Percentiles rank a stretch among this genome's conserved stretches.
phyloP scores from a whole-genome alignment of 2,888 invertebrate species.

The Masnerella sp. region DNA sequence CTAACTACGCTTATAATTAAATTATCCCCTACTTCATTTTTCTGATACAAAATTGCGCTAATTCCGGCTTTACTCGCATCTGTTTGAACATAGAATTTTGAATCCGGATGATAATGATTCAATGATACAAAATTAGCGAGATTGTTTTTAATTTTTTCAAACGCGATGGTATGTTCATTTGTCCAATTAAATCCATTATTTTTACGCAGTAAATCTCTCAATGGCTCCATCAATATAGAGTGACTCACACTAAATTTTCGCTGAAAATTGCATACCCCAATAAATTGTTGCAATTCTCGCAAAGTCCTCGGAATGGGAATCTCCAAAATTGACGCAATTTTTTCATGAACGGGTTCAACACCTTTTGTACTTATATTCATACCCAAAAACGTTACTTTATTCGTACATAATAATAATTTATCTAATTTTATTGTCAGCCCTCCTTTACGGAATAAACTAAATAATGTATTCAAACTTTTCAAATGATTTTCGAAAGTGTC shows the following conservation, averaged over 20 bases:
- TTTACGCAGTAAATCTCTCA: slow-evolving; percentile 4
- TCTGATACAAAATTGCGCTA: slow-evolving; percentile 18
- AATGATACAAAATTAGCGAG: not conserved
- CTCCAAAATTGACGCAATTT: slow-evolving; percentile 3
- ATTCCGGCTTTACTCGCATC: slow-evolving; percentile 7
- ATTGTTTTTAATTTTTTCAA: slow-evolving; percentile 7
- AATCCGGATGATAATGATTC: not conserved
- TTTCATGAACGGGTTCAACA: not conserved
- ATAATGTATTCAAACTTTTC: slow-evolving; percentile 4
- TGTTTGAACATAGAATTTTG: not conserved
- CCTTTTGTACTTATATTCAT: slow-evolving; percentile 4
- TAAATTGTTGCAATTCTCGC: not conserved
- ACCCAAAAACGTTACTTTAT: slow-evolving; percentile 10
- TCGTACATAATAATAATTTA: slow-evolving; percentile 18
- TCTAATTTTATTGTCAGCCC: slow-evolving; percentile 21
- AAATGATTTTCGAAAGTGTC: no score
- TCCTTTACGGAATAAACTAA: not conserved
- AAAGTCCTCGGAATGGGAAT: not conserved
- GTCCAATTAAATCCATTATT: slow-evolving; percentile 13
- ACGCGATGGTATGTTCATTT: slow-evolving; percentile 3
- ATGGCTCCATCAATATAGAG: not conserved
- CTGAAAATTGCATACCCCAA: slow-evolving; percentile 8
- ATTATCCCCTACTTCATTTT: not conserved
- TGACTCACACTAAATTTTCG: slow-evolving; percentile 2
- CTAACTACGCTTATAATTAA: slow-evolving; percentile 7